These are phyloP conservation scores for human DNA, from an alignment of 2,113 vertebrate species.

Conservation along the genomic window DNA sequence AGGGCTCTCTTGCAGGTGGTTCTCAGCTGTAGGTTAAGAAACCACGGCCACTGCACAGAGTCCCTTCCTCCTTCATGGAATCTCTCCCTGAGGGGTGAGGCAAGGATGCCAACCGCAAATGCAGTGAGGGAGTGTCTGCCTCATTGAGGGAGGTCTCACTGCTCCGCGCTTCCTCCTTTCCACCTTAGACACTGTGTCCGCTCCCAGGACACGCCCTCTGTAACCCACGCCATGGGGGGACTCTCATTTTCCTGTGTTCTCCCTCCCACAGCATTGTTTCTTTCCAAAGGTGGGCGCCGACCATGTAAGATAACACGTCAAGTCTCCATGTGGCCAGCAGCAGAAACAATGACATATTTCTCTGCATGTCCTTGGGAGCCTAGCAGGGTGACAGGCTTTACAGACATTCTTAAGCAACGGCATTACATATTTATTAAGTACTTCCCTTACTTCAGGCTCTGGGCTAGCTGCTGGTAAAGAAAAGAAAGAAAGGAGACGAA, in stretches of 20 bases:
- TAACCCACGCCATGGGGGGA: no score
- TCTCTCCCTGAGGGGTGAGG: neutral
- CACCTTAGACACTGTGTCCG: fast-evolving
- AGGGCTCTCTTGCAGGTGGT: neutral
- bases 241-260: neutral
- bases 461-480: neutral
- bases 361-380: neutral
- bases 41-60: fast-evolving
- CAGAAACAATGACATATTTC: neutral
- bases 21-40: neutral
- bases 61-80: neutral
- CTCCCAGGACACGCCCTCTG: neutral
- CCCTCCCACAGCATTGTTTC: neutral
- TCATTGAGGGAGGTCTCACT: neutral
- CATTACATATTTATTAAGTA: neutral
- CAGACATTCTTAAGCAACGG: neutral
- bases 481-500: neutral
- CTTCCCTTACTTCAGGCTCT: neutral
- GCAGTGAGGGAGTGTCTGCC: no score
- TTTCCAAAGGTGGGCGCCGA: neutral
- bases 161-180: neutral
- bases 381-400: neutral
- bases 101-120: neutral
- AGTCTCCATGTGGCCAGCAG: neutral
- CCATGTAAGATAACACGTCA: fast-evolving